Evolutionary conservation across 2,888 invertebrate species (phyloP), one percentile per base, ranked within the genome.

Genomic region (Oligia fasciuncula): DNA sequence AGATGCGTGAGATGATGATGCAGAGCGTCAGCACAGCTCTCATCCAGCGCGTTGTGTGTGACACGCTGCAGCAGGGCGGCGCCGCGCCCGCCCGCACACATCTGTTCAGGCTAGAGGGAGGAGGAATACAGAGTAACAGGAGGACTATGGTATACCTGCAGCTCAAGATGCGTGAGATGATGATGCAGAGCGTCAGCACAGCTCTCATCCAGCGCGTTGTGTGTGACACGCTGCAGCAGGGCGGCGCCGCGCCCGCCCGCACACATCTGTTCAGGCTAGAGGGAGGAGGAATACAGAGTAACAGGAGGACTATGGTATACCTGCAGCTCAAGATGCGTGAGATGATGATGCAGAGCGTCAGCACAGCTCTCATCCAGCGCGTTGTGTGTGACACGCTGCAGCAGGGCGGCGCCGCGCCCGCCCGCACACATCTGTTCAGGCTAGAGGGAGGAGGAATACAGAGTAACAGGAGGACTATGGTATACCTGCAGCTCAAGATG

Each of bases 301-400:
- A 19, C 17, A 35, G 8, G 19, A 35, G 17, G 63, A 35, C 17
- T 35, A 35, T 35, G 35, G 63, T 19, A 35, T 65, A 81, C 81
- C 84, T 98, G 97, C 79, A 99, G 97, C 63, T 99, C 99, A 84
- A 97, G 98, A 93, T 98, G 98, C 9, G 98, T 98, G 94, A 99
- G 99, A 93, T 98, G 98, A 79, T 97, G 98, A 49, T 98, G 97
- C 43, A 98, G 98, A 84, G 98, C 98, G 81, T 99, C 99, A 0
- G 99, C 98, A 49, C 99, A 98, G 94, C 99, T 99, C 95, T 99
- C 99, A 96, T 99, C 99, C 29, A 99, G 97, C 54, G 99, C 98
- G 96, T 94, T 99, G 73, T 98, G 85, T 98, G 98, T 98, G 66
- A 99, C 98, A 83, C 97, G 95, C 92, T 97, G 97, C 90, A 99